These are phyloP conservation scores for Argya squamiceps DNA, from an alignment of 2,797 vertebrate genomes.

Conservation along the genomic window DNA sequence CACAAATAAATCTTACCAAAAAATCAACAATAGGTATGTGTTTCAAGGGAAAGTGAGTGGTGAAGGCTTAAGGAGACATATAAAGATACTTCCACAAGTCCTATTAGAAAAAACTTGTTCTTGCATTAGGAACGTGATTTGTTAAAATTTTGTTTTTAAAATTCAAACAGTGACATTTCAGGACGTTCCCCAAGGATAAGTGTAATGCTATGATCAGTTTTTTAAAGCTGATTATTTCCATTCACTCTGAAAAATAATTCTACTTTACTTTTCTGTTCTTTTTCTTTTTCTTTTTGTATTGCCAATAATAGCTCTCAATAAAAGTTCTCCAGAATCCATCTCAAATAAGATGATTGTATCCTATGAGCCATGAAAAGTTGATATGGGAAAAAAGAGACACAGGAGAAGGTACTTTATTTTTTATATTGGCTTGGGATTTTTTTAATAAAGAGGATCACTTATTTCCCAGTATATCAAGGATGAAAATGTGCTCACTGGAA, in stretches of 20 bases:
- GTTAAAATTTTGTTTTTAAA: neutral
- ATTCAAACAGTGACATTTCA: neutral
- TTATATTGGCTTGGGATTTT: slow-evolving; percentile 25
- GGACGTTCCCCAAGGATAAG: neutral
- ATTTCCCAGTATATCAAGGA: neutral
- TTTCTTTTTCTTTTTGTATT: neutral
- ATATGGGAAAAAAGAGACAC: neutral
- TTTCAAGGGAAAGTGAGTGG: neutral
- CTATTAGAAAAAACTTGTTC: neutral
- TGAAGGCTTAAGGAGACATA: neutral
- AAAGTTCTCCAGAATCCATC: neutral
- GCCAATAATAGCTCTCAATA: neutral
- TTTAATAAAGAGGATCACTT: slow-evolving; percentile 46
- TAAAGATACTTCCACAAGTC: neutral
- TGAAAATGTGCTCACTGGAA: neutral
- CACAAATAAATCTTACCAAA: neutral
- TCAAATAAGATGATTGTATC: neutral
- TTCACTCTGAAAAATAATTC: neutral
- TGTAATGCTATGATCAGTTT: neutral
- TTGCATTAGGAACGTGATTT: neutral
- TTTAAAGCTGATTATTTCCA: neutral
- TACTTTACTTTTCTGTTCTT: neutral
- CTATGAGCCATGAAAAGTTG: slow-evolving; percentile 7
- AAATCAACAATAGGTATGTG: neutral
- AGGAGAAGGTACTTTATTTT: neutral